phyloP scores from a whole-genome alignment of 2,113 vertebrate species.

The Brachypodius melanocephalos region DNA sequence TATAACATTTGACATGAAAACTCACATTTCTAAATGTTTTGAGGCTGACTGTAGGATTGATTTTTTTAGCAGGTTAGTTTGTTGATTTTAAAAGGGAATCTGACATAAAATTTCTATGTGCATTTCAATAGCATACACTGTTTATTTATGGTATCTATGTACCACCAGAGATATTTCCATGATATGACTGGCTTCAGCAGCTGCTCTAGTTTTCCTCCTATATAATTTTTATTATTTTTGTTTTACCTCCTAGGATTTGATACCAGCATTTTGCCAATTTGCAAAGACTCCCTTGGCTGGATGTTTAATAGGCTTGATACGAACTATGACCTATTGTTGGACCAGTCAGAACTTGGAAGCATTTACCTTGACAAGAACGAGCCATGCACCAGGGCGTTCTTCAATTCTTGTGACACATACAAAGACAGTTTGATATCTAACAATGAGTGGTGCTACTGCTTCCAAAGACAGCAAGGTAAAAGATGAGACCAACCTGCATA shows the following conservation, averaged over 20 bases:
- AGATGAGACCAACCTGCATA: not conserved
- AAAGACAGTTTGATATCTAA: slow-evolving; percentile 89
- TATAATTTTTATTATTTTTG: not conserved
- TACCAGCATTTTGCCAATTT: slow-evolving; percentile 86
- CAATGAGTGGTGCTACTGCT: slow-evolving; percentile 97
- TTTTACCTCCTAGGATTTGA: slow-evolving; percentile 81
- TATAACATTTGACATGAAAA: not conserved
- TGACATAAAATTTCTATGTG: not conserved
- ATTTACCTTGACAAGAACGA: slow-evolving; percentile 92
- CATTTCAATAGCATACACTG: not conserved
- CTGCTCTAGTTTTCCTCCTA: not conserved
- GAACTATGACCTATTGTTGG: slow-evolving; percentile 91
- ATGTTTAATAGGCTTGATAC: slow-evolving; percentile 97
- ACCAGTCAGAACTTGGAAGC: slow-evolving; percentile 89
- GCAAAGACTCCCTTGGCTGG: slow-evolving; percentile 95
- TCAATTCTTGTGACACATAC: slow-evolving; percentile 91
- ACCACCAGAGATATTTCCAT: not conserved
- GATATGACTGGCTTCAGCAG: not conserved
- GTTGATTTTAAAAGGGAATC: not conserved
- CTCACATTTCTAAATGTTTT: not conserved
- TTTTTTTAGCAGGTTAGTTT: not conserved
- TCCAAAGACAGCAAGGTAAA: slow-evolving; percentile 95
- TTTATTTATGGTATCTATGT: not conserved
- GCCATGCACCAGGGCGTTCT: slow-evolving; percentile 87
- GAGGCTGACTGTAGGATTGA: not conserved